phyloP scores from a whole-genome alignment of 2,113 vertebrate genomes.

The Pedetes capensis region DNA sequence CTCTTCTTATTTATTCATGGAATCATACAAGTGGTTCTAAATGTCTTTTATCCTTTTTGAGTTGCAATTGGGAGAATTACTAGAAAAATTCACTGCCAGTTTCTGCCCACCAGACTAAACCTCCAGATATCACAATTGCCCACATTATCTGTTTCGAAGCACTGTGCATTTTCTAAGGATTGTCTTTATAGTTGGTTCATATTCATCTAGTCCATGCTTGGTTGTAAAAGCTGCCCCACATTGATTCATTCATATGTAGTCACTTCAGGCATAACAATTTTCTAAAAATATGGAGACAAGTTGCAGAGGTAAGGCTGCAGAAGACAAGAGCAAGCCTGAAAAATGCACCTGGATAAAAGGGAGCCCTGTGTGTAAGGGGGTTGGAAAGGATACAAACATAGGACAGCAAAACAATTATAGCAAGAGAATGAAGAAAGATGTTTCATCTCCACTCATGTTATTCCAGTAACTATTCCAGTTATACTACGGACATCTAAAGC shows the following conservation, averaged over 20 bases:
- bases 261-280: not conserved
- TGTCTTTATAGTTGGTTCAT: not conserved
- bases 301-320: not conserved
- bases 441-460: not conserved
- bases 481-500: not conserved
- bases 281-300: not conserved
- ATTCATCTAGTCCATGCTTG: not conserved
- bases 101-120: not conserved
- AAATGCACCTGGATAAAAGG: not conserved
- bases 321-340: not conserved
- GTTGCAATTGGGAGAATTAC: not conserved
- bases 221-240: not conserved
- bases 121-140: not conserved
- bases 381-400: not conserved
- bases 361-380: no score
- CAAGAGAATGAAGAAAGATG: not conserved
- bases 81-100: not conserved
- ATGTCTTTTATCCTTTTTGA: not conserved
- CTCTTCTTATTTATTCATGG: not conserved
- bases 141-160: not conserved
- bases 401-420: fast-evolving
- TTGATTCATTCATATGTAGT: not conserved
- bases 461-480: not conserved
- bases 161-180: not conserved
- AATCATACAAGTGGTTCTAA: not conserved